Percentiles rank a stretch among this genome's conserved stretches.
Evolutionary conservation across 2,888 invertebrate genomes (phyloP).

Genomic region (Aphodius sticticus): DNA sequence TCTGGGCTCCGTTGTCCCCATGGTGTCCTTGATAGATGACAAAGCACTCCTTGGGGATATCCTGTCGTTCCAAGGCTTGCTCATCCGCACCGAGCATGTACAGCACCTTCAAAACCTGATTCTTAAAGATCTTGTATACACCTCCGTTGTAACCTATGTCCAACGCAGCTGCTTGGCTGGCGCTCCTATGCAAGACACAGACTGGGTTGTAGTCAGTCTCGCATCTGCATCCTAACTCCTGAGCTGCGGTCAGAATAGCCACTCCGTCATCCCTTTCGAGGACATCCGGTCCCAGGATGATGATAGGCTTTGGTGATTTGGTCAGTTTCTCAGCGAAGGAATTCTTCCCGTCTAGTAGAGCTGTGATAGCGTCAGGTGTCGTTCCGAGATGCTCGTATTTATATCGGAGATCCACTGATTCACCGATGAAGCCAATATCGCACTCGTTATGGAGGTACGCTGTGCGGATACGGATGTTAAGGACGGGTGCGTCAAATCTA

Average conservation of each 20-base stretch:
- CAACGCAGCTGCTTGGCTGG: slow-evolving; percentile 10
- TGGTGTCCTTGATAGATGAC: slow-evolving; percentile 75
- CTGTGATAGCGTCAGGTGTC: neutral
- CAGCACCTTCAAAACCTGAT: slow-evolving; percentile 13
- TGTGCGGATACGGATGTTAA: slow-evolving; percentile 15
- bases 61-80: slow-evolving; percentile 15
- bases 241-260: slow-evolving; percentile 9
- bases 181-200: slow-evolving; percentile 10
- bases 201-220: slow-evolving; percentile 10
- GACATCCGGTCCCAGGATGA: slow-evolving; percentile 10
- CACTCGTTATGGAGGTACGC: slow-evolving; percentile 19
- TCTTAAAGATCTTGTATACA: slow-evolving; percentile 16
- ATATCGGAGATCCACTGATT: neutral
- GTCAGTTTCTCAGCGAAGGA: slow-evolving; percentile 7
- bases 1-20: slow-evolving; percentile 87
- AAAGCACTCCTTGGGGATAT: slow-evolving; percentile 14
- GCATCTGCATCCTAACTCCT: neutral
- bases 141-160: slow-evolving; percentile 17
- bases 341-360: slow-evolving; percentile 7
- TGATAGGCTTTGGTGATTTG: slow-evolving; percentile 6
- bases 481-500: slow-evolving; percentile 14
- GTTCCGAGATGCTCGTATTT: slow-evolving; percentile 5
- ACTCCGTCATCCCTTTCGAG: slow-evolving; percentile 19
- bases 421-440: slow-evolving; percentile 18
- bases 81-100: slow-evolving; percentile 13